phyloP scores from a whole-genome alignment of 1,140 invertebrate species.

The Drosophila nigromelanica region DNA sequence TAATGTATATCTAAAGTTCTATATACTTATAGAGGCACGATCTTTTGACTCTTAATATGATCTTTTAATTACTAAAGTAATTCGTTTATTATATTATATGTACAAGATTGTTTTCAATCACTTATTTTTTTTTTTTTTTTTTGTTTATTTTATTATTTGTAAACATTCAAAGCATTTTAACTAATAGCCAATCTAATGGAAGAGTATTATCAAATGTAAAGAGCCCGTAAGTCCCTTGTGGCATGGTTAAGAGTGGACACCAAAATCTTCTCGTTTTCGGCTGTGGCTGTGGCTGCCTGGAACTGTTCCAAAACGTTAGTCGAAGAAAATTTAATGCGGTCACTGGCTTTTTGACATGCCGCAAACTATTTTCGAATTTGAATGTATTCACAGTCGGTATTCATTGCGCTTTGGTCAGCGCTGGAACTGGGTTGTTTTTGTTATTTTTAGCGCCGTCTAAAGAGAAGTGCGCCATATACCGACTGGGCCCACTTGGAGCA shows the following conservation, averaged over 20 bases:
- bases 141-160: too few species aligned
- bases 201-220: slow-evolving; percentile 23
- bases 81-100: too few species aligned
- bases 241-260: slow-evolving; percentile 22
- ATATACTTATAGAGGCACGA: too few species aligned
- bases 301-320: slow-evolving; percentile 65
- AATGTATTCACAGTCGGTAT: slow-evolving; percentile 47
- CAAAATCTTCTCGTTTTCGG: slow-evolving; percentile 41
- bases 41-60: too few species aligned
- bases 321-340: slow-evolving; percentile 71
- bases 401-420: slow-evolving; percentile 70
- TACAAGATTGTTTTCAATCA: too few species aligned
- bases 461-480: slow-evolving; percentile 51
- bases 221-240: slow-evolving; percentile 47
- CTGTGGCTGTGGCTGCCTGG: slow-evolving; percentile 41
- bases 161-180: background rate
- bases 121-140: too few species aligned
- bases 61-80: too few species aligned
- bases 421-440: slow-evolving; percentile 55
- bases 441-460: slow-evolving; percentile 71
- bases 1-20: too few species aligned
- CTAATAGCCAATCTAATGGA: background rate
- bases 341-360: slow-evolving; percentile 73
- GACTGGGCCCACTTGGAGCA: slow-evolving; percentile 47
- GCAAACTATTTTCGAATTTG: slow-evolving; percentile 72